A percentile compares a stretch with the other conserved stretches of the same genome.
These are phyloP conservation scores for Amblyjoppa fuscipennis DNA, from an alignment of 2,888 invertebrate species.

Conservation along the genomic window DNA sequence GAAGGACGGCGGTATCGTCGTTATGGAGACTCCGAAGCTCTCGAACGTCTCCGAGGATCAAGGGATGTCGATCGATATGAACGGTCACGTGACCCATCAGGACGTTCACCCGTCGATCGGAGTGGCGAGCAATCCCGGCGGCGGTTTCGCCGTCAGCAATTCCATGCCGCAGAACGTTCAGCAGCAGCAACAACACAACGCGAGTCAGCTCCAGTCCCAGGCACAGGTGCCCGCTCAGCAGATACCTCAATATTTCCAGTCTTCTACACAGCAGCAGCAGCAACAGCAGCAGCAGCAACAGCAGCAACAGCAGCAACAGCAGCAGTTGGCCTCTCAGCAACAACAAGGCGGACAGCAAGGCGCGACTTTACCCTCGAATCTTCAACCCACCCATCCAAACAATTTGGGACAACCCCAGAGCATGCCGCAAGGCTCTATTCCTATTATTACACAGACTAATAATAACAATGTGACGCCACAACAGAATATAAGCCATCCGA, in stretches of 20 bases:
- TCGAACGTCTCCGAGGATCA: slow-evolving; percentile 78
- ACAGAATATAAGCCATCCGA: slow-evolving; percentile 78
- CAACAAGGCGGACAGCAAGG: slow-evolving; percentile 86
- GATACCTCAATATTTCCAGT: slow-evolving; percentile 78
- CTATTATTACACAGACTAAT: slow-evolving; percentile 86
- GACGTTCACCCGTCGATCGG: slow-evolving; percentile 77
- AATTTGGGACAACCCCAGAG: slow-evolving; percentile 87
- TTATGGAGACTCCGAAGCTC: slow-evolving; percentile 79
- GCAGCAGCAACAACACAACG: slow-evolving; percentile 84
- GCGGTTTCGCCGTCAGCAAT: slow-evolving; percentile 76
- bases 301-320: slow-evolving; percentile 77
- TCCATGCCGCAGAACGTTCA: slow-evolving; percentile 86
- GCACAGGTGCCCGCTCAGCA: slow-evolving; percentile 84
- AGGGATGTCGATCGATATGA: slow-evolving; percentile 76
- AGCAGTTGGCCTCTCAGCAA: slow-evolving; percentile 71
- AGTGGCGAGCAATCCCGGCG: slow-evolving; percentile 76
- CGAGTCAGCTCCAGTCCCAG: slow-evolving; percentile 86
- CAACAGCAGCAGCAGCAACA: slow-evolving; percentile 75
- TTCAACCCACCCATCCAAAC: slow-evolving; percentile 86
- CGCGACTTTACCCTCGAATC: slow-evolving; percentile 88
- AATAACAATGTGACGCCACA: slow-evolving; percentile 77
- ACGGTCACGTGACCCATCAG: slow-evolving; percentile 80
- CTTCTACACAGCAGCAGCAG: slow-evolving; percentile 75
- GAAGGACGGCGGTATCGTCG: slow-evolving; percentile 81
- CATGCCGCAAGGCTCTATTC: slow-evolving; percentile 87